Conservation (phyloP, 2,797 vertebrate species). For the Pangasius djambal region DNA sequence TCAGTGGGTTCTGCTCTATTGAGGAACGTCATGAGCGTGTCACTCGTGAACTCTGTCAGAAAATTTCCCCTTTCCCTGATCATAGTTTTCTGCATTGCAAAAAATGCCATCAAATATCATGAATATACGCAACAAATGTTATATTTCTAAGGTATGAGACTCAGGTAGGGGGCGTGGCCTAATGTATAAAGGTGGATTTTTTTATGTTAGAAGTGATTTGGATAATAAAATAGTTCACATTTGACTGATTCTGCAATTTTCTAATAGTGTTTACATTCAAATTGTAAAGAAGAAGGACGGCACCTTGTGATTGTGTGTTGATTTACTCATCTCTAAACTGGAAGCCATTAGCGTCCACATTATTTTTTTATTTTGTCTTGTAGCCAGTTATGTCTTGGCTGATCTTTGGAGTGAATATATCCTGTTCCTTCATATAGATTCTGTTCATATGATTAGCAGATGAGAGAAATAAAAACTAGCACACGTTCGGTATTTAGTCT, state of each 20-base stretch:
- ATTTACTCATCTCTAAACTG: neutral
- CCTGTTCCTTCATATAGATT: neutral
- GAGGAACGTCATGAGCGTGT: neutral
- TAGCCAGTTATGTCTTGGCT: neutral
- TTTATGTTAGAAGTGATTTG: neutral
- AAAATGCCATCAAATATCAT: neutral
- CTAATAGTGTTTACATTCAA: neutral
- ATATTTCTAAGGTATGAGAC: neutral
- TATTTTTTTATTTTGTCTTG: neutral
- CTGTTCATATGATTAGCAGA: neutral
- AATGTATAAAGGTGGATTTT: neutral
- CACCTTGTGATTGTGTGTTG: neutral
- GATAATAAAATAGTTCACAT: neutral
- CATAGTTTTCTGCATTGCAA: neutral
- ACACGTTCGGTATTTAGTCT: too few relatives aligned
- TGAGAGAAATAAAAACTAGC: neutral
- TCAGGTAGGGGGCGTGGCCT: neutral
- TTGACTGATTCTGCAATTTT: neutral
- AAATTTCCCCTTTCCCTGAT: neutral
- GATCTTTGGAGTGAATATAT: neutral
- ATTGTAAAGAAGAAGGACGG: neutral
- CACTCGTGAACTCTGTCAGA: neutral
- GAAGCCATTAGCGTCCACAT: neutral
- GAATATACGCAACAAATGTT: neutral
- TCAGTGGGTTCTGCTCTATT: neutral